Evolutionary conservation across 2,888 invertebrate genomes (phyloP).

Genomic region (Terebella lapidaria): DNA sequence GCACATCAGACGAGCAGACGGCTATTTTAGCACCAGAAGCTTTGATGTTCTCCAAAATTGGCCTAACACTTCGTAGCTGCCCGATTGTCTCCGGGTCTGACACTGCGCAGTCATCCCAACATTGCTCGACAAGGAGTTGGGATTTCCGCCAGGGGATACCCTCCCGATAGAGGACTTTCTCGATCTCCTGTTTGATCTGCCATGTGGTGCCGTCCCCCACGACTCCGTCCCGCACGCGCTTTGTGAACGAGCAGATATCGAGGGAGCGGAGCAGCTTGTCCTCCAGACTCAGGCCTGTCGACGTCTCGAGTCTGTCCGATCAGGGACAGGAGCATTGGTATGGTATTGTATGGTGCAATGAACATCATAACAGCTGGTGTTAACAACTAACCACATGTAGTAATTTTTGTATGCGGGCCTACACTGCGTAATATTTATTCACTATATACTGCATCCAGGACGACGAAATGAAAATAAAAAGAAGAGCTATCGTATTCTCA

Average conservation of each 20-base stretch:
- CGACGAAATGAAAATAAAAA: no score
- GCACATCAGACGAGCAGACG: conserved; percentile 53
- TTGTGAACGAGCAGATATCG: conserved; percentile 2
- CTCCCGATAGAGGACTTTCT: background rate
- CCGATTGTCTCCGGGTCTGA: background rate
- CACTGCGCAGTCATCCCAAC: conserved; percentile 1
- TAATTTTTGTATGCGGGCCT: no score
- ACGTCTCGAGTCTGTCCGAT: conserved; percentile 1
- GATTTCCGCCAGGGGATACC: conserved; percentile 1
- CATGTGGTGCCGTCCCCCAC: conserved; percentile 2
- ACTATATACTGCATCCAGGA: no score
- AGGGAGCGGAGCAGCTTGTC: background rate
- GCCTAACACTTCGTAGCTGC: conserved; percentile 9
- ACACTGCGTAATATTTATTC: no score
- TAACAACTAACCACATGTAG: no score
- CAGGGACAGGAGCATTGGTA: no score
- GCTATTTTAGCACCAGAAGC: conserved; percentile 52
- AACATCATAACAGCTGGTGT: no score
- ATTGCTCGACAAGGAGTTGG: background rate
- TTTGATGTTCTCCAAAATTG: conserved; percentile 33
- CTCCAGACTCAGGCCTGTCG: background rate
- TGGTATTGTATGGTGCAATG: no score
- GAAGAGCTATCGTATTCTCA: no score
- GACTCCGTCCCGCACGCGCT: background rate
- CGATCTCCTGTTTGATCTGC: background rate